These are phyloP conservation scores for Poecilia picta DNA, from an alignment of 2,797 vertebrate species.

Conservation along the genomic window DNA sequence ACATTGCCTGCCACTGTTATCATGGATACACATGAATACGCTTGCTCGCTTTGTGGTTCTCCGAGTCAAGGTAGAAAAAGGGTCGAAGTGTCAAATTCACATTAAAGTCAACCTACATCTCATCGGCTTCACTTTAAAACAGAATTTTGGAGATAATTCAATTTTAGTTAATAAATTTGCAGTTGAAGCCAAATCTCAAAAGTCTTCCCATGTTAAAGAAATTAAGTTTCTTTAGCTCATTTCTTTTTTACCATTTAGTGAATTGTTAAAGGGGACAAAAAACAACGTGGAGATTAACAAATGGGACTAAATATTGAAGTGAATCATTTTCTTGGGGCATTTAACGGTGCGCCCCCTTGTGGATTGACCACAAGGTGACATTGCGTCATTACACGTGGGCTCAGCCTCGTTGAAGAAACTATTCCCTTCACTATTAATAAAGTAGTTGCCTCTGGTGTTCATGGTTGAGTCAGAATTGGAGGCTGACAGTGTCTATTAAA, in stretches of 20 bases:
- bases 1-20: not conserved
- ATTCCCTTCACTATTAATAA: not conserved
- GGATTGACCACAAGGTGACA: slow-evolving; percentile 31
- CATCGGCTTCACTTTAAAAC: not conserved
- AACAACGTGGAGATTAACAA: not conserved
- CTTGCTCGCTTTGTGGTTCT: not conserved
- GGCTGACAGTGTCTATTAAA: not conserved
- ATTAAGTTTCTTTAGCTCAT: not conserved
- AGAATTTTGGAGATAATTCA: not conserved
- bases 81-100: not conserved
- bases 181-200: not conserved
- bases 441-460: not conserved
- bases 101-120: not conserved
- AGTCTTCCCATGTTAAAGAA: not conserved
- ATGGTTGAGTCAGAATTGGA: not conserved
- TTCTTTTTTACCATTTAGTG: not conserved
- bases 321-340: slow-evolving; percentile 18
- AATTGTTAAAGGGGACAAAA: too few species aligned
- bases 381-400: not conserved
- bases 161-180: not conserved
- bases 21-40: not conserved
- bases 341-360: slow-evolving; percentile 70
- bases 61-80: not conserved
- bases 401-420: not conserved
- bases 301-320: not conserved